Evolutionary conservation across 2,888 invertebrate genomes (phyloP), one percentile per base, ranked within the genome.

Genomic region (Amiota communis): DNA sequence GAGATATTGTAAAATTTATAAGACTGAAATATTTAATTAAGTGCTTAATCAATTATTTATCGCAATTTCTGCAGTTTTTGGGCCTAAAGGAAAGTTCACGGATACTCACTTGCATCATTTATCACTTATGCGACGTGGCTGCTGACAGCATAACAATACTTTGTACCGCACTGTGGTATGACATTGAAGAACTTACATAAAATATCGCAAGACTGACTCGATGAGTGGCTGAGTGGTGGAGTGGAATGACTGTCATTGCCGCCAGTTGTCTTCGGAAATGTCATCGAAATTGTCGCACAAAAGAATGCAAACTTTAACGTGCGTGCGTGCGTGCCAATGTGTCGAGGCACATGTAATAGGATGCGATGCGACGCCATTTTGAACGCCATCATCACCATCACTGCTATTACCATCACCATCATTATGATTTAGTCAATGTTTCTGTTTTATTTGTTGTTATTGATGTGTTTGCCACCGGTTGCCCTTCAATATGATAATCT

Each of bases 41-140:
- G 65, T 51, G n/a, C 49, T 63, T 17, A 65, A 15, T 48, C 48
- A 65, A 49, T 65, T 49, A 65, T 65, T 65, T 68, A 68, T 68
- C 51, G 51, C 51, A n/a, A 53, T 51, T 17, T 17, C 23, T 17
- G 47, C 64, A 15, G 47, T 46, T 64, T n/a, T 64, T 63, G 65
- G 48, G 48, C 65, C 51, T 68, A 68, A 53, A n/a, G 23, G 23
- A 53, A 68, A 68, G 23, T 68, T 65, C 48, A 36, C 36, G 17
- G 12, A 65, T 46, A 65, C 49, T 68, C 53, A 53, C 53, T 2
- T 74, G 75, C 79, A 76, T 78, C 83, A 83, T 82, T 84, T 85
- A 85, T 83, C 85, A 83, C 82, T 74, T 36, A 76, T 75, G 74
- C 74, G 72, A 74, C 72, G 46, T 51, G 51, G 68, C 68, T 68